Conservation (phyloP, 2,888 invertebrate genomes). For the Sesia bembeciformis region DNA sequence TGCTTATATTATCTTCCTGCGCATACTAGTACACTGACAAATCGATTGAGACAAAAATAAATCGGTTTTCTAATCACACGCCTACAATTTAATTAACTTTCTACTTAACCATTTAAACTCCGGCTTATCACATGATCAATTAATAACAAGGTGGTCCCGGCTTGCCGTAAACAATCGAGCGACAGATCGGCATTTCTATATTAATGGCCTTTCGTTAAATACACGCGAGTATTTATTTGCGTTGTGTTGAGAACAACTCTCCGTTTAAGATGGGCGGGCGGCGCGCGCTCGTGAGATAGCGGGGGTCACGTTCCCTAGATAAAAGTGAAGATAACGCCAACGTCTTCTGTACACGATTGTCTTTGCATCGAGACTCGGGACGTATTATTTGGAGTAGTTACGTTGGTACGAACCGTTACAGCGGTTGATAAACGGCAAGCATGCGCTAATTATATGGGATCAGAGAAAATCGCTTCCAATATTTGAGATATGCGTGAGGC, state of each 20-base stretch:
- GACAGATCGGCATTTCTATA: constrained; percentile 60
- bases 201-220: constrained; percentile 47
- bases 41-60: too few relatives aligned
- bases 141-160: constrained; percentile 64
- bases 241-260: constrained; percentile 26
- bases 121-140: constrained; percentile 35
- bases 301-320: constrained; percentile 68
- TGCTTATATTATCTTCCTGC: too few relatives aligned
- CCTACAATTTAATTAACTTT: neutral
- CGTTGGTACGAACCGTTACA: neutral
- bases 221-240: constrained; percentile 39
- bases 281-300: constrained; percentile 41
- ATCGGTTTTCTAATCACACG: too few relatives aligned
- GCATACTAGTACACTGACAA: too few relatives aligned
- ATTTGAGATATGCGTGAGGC: too few relatives aligned
- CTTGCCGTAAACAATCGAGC: constrained; percentile 49
- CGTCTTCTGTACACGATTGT: constrained; percentile 60
- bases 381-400: neutral
- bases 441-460: too few relatives aligned
- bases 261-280: constrained; percentile 57
- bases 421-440: too few relatives aligned
- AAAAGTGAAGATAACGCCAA: constrained; percentile 49
- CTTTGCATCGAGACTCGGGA: constrained; percentile 26
- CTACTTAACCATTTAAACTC: too few relatives aligned
- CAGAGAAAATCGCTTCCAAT: too few relatives aligned